phyloP scores from a whole-genome alignment of 1,140 invertebrate species.

The Aphelenchoides fujianensis region DNA sequence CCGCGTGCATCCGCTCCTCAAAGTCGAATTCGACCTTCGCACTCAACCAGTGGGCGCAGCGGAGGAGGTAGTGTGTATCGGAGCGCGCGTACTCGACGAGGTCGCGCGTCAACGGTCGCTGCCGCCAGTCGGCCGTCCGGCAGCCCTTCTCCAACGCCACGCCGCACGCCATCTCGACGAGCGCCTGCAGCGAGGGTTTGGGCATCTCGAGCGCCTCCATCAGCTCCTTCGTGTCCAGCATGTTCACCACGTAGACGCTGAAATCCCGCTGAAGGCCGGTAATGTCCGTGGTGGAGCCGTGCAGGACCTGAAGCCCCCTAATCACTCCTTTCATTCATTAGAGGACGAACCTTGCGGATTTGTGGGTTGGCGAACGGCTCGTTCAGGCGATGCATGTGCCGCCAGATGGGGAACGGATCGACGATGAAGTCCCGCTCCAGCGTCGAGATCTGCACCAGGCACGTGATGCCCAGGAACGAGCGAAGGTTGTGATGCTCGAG shows the following conservation, averaged over 20 bases:
- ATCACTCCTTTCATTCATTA: constrained; percentile 87
- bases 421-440: too few species aligned
- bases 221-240: constrained; percentile 93
- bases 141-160: constrained; percentile 80
- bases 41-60: too few species aligned
- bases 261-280: constrained; percentile 91
- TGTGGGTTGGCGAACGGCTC: constrained; percentile 78
- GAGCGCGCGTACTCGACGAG: constrained; percentile 82
- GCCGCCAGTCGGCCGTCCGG: too few species aligned
- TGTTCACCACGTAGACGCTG: constrained; percentile 89
- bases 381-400: too few species aligned
- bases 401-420: too few species aligned
- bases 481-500: constrained; percentile 63
- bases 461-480: constrained; percentile 71
- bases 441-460: constrained; percentile 91
- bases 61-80: constrained; percentile 91
- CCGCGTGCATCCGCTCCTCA: too few species aligned
- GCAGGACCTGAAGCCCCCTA: constrained; percentile 78
- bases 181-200: constrained; percentile 68
- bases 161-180: constrained; percentile 77
- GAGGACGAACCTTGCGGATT: constrained; percentile 75
- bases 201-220: constrained; percentile 70
- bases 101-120: constrained; percentile 74
- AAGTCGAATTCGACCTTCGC: too few species aligned
- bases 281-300: constrained; percentile 84